Evolutionary conservation across 1,140 invertebrate species (phyloP), one percentile per base, ranked within the genome.

Genomic region (Drosophila sucinea): DNA sequence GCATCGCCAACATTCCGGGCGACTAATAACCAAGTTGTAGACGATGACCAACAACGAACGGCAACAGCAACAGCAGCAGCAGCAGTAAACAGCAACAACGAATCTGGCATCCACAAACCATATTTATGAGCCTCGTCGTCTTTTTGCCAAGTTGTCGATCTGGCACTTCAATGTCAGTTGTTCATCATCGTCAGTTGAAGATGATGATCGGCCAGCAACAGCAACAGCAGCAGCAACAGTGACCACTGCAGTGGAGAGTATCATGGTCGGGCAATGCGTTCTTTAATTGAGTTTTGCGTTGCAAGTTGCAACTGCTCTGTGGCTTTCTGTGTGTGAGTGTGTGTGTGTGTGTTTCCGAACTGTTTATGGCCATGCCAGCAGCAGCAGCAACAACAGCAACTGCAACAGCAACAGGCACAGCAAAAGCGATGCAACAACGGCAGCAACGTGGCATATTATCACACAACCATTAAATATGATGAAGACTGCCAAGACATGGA

Each of bases 401-500:
- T 47, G 44, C 67, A 54, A 38, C 25, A 60, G 35, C 60, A 67
- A 62, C 64, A 62, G 47, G 51, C 64, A 40, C 68, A 63, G 44
- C 41, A 60, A 38, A 11, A 38, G 35, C 35, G 35, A 38, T 38
- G 68, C 60, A 35, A 25, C 57, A 62, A 51, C 67, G 51, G 61
- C 72, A 72, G 73, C 79, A 83, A 89, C 81, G 85, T 90, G 85
- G 85, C 81, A 89, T 90, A 89, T 89, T 90, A 89, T 89, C 85
- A 90, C 85, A 89, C 85, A 89, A 90, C 85, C 85, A 89, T 89
- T 90, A 89, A 89, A 89, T 90, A 89, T 89, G 85, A 89, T 89
- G 85, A 90, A 84, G 81, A 89, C 85, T 90, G 84, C 81, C 85
- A 78, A 82, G 67, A 62, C 25, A 47, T 30, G 30, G 33, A 17